These are phyloP conservation scores for Ceratoteleas bidentatus DNA, from an alignment of 1,140 invertebrate genomes.

Conservation along the genomic window DNA sequence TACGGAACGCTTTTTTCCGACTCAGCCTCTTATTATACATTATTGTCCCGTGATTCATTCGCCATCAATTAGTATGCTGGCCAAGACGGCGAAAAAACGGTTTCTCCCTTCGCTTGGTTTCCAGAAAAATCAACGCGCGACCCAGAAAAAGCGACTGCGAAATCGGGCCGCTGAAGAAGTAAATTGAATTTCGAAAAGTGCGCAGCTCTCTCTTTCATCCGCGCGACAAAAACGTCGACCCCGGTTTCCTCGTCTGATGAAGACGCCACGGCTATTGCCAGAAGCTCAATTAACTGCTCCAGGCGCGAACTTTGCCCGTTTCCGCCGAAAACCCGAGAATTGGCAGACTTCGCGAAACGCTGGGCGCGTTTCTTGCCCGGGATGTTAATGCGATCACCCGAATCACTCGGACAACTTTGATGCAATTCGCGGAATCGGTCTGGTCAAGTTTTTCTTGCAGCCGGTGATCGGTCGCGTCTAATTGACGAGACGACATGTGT, in stretches of 20 bases:
- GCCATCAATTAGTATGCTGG: constrained; percentile 14
- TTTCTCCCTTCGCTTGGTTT: constrained; percentile 22
- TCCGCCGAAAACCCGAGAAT: constrained; percentile 68
- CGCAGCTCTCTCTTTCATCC: constrained; percentile 20
- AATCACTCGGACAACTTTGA: constrained; percentile 66
- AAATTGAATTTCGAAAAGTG: constrained; percentile 51
- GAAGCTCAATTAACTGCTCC: constrained; percentile 54
- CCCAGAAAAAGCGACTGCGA: constrained; percentile 39
- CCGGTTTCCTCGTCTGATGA: constrained; percentile 40
- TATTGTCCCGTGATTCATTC: constrained; percentile 21
- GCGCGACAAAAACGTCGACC: constrained; percentile 20
- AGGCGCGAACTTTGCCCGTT: constrained; percentile 65
- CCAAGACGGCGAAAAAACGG: constrained; percentile 5
- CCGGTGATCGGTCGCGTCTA: constrained; percentile 72
- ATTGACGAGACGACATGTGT: constrained; percentile 78
- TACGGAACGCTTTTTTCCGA: constrained; percentile 25
- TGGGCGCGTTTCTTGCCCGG: constrained; percentile 64
- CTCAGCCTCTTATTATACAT: constrained; percentile 16
- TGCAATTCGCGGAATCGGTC: constrained; percentile 70
- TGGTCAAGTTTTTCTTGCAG: constrained; percentile 72
- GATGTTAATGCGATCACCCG: constrained; percentile 78
- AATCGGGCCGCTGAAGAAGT: constrained; percentile 25
- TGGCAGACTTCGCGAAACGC: constrained; percentile 66
- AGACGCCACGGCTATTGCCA: constrained; percentile 26
- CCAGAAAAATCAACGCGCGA: constrained; percentile 20